Base-by-base conservation (phyloP, 2,888 invertebrate species). In the Eupeodes latifasciatus region DNA sequence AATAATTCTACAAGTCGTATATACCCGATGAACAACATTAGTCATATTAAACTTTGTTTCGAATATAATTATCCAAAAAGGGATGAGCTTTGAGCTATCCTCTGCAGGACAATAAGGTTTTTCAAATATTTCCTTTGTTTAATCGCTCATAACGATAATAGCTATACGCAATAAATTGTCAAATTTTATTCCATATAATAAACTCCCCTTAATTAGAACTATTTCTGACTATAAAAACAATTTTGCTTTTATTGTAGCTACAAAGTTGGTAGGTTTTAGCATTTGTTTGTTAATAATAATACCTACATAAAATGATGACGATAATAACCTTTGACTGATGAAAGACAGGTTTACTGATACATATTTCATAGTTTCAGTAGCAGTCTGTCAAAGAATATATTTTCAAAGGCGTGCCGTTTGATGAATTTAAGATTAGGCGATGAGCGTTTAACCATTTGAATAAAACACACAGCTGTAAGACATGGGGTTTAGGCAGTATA, bases 1-100 rank as follows among this genome's bases (percentile, higher is more conserved):
- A 89, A 89, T 89, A 90, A 87, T 89, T 89, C 85, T 89, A 79
- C 69, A 67, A 71, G 71, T 72, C 14, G 16, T 40, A n/a, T n/a
- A n/a, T n/a, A n/a, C n/a, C n/a, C n/a, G n/a, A n/a, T n/a, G n/a
- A n/a, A n/a, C 27, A 27, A 27, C 27, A 40, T 40, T 84, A 77
- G 81, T 84, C 53, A 64, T 72, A 61, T 71, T 85, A 82, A 83
- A 89, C 78, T 89, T 85, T 77, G 88, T 81, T 67, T 85, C 80
- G 84, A 77, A 88, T 88, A 88, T 88, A 88, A 84, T 87, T 84
- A 77, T 84, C 71, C 59, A 40, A 71, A 79, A 85, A 71, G 81
- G 86, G 74, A 82, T 82, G 81, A 66, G 27, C 36, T 69, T 36
- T 57, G 47, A 12, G 4, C 5, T 51, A 40, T 61, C 47, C 72